A percentile compares a stretch with the other conserved stretches of the same genome.
phyloP scores from a whole-genome alignment of 2,888 invertebrate species.

The Tethea ocularis region DNA sequence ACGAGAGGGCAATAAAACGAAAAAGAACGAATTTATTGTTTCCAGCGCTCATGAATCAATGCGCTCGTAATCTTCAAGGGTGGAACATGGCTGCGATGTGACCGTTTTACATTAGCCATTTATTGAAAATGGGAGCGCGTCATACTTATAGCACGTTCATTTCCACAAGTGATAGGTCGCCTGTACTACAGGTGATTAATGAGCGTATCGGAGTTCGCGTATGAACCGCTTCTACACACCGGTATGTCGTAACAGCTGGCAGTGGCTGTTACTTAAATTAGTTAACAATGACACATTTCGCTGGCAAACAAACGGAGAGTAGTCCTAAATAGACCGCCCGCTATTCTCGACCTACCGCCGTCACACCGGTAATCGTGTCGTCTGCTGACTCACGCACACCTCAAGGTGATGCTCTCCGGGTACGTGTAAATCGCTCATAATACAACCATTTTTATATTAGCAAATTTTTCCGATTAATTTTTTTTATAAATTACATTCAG shows the following conservation, averaged over 20 bases:
- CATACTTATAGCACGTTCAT: slow-evolving; percentile 7
- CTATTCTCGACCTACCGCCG: slow-evolving; percentile 78
- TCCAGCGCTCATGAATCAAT: slow-evolving; percentile 58
- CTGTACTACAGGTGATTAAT: slow-evolving; percentile 40
- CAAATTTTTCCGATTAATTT: background rate
- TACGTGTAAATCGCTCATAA: slow-evolving; percentile 28
- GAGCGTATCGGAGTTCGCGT: slow-evolving; percentile 52
- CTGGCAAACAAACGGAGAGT: slow-evolving; percentile 82
- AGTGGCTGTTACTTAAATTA: slow-evolving; percentile 81
- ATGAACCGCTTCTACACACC: slow-evolving; percentile 48
- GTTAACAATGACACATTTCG: slow-evolving; percentile 84
- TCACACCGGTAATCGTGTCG: slow-evolving; percentile 77
- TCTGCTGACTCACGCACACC: slow-evolving; percentile 79
- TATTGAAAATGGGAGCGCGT: slow-evolving; percentile 9
- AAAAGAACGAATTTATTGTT: slow-evolving; percentile 55
- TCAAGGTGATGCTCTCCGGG: slow-evolving; percentile 69
- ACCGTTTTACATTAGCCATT: slow-evolving; percentile 10
- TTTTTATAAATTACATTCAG: background rate
- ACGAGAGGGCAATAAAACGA: slow-evolving; percentile 53
- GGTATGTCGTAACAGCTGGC: slow-evolving; percentile 79
- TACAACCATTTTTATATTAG: background rate
- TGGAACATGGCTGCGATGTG: slow-evolving; percentile 27
- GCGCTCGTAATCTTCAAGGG: slow-evolving; percentile 49
- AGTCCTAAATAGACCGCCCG: slow-evolving; percentile 79
- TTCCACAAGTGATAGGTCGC: slow-evolving; percentile 26